Evolutionary conservation across 1,140 invertebrate genomes (phyloP).

Genomic region (Drosophila azteca): DNA sequence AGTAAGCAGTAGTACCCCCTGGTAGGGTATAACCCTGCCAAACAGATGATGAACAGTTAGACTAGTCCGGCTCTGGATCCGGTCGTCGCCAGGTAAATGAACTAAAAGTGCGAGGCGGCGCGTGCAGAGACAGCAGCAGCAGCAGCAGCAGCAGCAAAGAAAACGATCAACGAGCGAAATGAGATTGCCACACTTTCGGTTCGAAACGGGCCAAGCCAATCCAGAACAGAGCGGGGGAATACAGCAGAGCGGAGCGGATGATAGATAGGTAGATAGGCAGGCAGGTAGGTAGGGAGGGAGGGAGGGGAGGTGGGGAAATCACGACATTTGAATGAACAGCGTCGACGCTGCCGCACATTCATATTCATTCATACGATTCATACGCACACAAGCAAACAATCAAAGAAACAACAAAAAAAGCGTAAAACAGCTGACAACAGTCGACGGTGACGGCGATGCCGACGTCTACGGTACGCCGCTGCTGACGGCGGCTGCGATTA

Average conservation of each 20-base stretch:
- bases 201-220: neutral
- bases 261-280: too few relatives aligned
- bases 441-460: constrained; percentile 10
- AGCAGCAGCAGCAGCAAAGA: constrained; percentile 20
- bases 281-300: neutral
- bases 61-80: constrained; percentile 24
- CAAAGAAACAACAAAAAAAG: constrained; percentile 19
- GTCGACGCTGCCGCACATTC: constrained; percentile 36
- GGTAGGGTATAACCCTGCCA: too few relatives aligned
- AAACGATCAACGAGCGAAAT: constrained; percentile 65
- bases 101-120: constrained; percentile 74
- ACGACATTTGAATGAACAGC: constrained; percentile 49
- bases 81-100: constrained; percentile 63
- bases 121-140: constrained; percentile 48
- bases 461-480: neutral
- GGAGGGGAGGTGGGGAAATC: constrained; percentile 13
- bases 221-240: neutral
- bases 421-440: constrained; percentile 45
- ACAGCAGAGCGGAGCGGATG: neutral
- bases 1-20: too few relatives aligned
- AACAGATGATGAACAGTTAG: constrained; percentile 58
- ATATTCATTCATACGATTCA: constrained; percentile 40
- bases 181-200: constrained; percentile 77
- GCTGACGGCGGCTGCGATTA: constrained; percentile 39
- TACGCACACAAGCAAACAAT: neutral